Conservation (phyloP, 2,888 invertebrate genomes). For the Disparrhopalites patrizii region DNA sequence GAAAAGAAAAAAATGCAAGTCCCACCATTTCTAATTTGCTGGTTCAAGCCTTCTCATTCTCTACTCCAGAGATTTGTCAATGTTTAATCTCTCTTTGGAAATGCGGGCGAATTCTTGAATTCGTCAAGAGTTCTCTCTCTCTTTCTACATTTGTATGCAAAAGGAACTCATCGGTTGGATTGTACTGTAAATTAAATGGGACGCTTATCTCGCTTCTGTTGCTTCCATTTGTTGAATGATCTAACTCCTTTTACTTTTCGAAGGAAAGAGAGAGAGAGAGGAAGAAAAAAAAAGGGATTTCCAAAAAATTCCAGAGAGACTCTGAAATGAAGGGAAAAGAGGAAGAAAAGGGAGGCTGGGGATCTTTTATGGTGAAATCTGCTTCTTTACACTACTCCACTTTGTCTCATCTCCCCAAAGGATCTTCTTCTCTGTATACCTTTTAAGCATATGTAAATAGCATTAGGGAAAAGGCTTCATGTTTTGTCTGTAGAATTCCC, state of each 20-base stretch:
- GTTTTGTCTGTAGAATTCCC: neutral
- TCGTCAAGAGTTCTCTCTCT: neutral
- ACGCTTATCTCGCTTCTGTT: slow-evolving; percentile 8
- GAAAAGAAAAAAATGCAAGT: too few relatives aligned
- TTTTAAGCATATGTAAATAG: neutral
- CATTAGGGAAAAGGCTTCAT: neutral
- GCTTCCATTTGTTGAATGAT: too few relatives aligned
- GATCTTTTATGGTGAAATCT: too few relatives aligned
- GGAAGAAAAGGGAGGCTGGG: too few relatives aligned
- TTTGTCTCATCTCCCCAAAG: too few relatives aligned
- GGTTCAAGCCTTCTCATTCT: neutral
- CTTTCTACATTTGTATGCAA: neutral
- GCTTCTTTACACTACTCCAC: too few relatives aligned
- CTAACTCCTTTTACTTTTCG: too few relatives aligned
- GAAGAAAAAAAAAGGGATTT: too few relatives aligned
- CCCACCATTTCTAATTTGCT: slow-evolving; percentile 3
- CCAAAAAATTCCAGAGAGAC: too few relatives aligned
- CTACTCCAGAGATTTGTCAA: slow-evolving; percentile 1
- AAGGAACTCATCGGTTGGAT: slow-evolving; percentile 3
- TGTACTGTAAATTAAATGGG: slow-evolving; percentile 7
- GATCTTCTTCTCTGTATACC: too few relatives aligned
- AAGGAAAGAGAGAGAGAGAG: too few relatives aligned
- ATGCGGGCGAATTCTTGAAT: slow-evolving; percentile 1
- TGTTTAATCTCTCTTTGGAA: neutral
- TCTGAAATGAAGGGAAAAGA: too few relatives aligned